Evolutionary conservation across 2,113 vertebrate genomes (phyloP).

Genomic region (Cathartes aura): DNA sequence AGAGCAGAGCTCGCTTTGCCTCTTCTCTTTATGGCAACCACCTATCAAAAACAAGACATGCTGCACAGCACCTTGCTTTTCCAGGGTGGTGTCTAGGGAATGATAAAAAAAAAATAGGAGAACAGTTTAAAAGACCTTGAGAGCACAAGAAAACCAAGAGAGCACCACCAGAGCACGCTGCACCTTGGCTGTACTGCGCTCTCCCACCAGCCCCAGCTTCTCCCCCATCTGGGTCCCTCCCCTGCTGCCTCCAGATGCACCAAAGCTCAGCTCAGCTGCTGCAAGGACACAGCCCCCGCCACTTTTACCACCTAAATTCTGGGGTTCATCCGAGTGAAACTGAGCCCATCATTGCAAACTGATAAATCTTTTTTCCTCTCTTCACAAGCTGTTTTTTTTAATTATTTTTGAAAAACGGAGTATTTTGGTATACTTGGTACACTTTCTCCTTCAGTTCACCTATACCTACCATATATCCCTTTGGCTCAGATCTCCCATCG

Average conservation of each 20-base stretch:
- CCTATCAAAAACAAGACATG: neutral
- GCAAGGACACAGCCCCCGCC: neutral
- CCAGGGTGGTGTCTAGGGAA: neutral
- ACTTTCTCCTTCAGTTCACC: neutral
- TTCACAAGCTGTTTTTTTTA: neutral
- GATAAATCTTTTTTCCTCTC: neutral
- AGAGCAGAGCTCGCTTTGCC: neutral
- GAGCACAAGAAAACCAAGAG: neutral
- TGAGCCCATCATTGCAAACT: neutral
- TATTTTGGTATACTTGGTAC: neutral
- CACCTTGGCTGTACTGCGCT: accelerated
- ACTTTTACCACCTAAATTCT: neutral
- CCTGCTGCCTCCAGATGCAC: neutral
- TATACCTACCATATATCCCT: neutral
- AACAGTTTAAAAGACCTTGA: neutral
- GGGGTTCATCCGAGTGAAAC: neutral
- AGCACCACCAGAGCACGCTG: neutral
- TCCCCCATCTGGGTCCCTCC: neutral
- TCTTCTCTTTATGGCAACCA: neutral
- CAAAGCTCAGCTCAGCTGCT: neutral
- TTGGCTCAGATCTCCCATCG: accelerated
- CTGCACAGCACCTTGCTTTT: neutral
- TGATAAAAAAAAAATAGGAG: neutral
- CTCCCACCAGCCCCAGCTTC: neutral
- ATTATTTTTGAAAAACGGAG: neutral